Evolutionary conservation across 2,888 invertebrate genomes (phyloP).

Genomic region (Dorcus parallelipipedus): DNA sequence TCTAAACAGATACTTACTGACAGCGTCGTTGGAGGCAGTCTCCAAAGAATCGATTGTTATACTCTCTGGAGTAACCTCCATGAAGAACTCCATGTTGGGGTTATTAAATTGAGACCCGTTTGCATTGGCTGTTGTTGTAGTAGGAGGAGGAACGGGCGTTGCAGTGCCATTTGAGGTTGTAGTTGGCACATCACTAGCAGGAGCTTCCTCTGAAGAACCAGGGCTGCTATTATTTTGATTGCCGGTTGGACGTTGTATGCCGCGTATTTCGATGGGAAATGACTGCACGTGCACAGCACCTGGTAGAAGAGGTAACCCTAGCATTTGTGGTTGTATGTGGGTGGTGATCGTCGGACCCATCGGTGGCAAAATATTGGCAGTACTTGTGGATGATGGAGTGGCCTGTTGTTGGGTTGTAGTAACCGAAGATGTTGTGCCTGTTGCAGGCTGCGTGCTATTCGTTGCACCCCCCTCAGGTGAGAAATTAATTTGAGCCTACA

Average conservation of each 20-base stretch:
- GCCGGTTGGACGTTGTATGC: slow-evolving; percentile 18
- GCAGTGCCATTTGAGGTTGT: slow-evolving; percentile 10
- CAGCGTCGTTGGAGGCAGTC: slow-evolving; percentile 36
- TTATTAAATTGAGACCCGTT: slow-evolving; percentile 29
- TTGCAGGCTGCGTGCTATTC: slow-evolving; percentile 11
- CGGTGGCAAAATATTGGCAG: slow-evolving; percentile 12
- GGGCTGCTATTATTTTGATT: slow-evolving; percentile 12
- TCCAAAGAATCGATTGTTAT: slow-evolving; percentile 46
- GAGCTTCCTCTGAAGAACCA: slow-evolving; percentile 11
- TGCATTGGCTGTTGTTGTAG: slow-evolving; percentile 5
- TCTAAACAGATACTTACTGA: slow-evolving; percentile 33
- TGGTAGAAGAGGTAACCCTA: slow-evolving; percentile 36
- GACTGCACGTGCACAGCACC: slow-evolving; percentile 39
- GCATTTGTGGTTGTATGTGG: slow-evolving; percentile 24
- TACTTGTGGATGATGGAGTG: slow-evolving; percentile 23
- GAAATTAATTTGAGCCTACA: slow-evolving; percentile 34
- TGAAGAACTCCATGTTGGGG: slow-evolving; percentile 57
- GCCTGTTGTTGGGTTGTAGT: slow-evolving; percentile 25
- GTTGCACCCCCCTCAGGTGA: slow-evolving; percentile 20
- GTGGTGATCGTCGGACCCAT: slow-evolving; percentile 19
- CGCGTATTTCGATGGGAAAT: slow-evolving; percentile 41
- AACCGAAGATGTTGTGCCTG: slow-evolving; percentile 16
- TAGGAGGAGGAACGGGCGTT: slow-evolving; percentile 8
- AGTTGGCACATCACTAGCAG: slow-evolving; percentile 18
- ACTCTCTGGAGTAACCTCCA: slow-evolving; percentile 57